These are phyloP conservation scores for Porites cylindrica DNA, from an alignment of 92 coral and sea anemone species.

Conservation along the genomic window DNA sequence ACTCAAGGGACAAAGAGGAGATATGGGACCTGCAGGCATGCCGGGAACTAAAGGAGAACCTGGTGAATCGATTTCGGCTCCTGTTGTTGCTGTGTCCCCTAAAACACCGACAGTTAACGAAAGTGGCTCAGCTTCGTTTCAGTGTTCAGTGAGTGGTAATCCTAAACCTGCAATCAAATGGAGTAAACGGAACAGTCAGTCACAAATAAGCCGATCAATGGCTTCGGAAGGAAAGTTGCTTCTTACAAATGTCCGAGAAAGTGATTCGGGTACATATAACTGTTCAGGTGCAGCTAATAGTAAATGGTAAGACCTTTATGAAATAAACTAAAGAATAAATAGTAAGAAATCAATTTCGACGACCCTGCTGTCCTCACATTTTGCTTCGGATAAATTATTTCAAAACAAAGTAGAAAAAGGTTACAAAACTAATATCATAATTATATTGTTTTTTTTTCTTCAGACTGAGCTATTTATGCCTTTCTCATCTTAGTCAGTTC, in stretches of 20 bases:
- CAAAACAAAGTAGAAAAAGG: too few species aligned
- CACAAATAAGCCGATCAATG: not conserved
- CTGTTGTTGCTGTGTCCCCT: slow-evolving; percentile 36
- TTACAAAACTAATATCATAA: too few species aligned
- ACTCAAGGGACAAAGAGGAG: slow-evolving; percentile 6
- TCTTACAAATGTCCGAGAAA: too few species aligned
- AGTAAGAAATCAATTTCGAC: too few species aligned
- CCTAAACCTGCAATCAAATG: not conserved
- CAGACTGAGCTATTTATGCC: too few species aligned
- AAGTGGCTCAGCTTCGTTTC: slow-evolving; percentile 33
- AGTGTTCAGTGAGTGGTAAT: not conserved
- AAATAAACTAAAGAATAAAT: too few species aligned
- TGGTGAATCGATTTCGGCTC: slow-evolving; percentile 48
- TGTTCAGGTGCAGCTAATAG: too few species aligned
- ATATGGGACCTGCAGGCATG: slow-evolving; percentile 28
- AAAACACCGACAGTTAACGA: slow-evolving; percentile 35
- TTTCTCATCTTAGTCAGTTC: too few species aligned
- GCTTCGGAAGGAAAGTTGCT: not conserved
- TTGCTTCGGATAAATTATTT: too few species aligned
- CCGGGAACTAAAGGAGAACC: slow-evolving; percentile 47
- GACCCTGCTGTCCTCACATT: too few species aligned
- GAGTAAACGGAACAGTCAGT: not conserved
- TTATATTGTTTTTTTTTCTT: too few species aligned
- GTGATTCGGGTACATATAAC: too few species aligned
- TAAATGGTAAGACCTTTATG: not conserved